A percentile compares a stretch with the other conserved stretches of the same genome.
These are phyloP conservation scores for Dromaius novaehollandiae DNA, from an alignment of 2,113 vertebrate genomes.

Conservation along the genomic window DNA sequence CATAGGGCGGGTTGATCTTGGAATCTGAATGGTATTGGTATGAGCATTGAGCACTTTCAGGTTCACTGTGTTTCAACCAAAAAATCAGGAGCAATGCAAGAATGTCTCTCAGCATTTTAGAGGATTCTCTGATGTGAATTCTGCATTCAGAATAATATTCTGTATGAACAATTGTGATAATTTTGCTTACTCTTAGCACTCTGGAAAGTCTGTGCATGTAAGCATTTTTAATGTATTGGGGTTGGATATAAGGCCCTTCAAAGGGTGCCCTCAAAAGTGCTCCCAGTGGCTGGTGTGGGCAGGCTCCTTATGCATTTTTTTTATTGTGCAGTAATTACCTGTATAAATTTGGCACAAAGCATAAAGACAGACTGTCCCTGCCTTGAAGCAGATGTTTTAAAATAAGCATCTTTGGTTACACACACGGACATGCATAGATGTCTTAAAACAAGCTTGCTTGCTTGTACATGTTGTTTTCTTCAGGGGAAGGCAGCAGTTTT, in stretches of 20 bases:
- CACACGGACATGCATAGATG: not conserved
- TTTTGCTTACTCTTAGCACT: not conserved
- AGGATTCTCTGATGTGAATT: constrained; percentile 40
- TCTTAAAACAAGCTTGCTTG: not conserved
- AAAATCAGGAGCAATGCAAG: not conserved
- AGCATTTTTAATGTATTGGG: not conserved
- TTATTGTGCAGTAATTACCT: not conserved
- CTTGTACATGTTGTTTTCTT: not conserved
- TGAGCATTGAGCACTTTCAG: not conserved
- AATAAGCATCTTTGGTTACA: not conserved
- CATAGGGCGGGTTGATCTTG: not conserved
- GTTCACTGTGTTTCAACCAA: not conserved
- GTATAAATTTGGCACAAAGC: not conserved
- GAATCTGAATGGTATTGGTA: not conserved
- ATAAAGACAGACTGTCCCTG: not conserved
- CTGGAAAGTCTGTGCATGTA: not conserved
- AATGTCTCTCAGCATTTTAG: constrained; percentile 17
- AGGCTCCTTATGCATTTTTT: not conserved
- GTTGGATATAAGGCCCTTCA: not conserved
- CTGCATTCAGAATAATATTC: constrained; percentile 18
- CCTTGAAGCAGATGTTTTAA: not conserved
- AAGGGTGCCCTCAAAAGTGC: not conserved
- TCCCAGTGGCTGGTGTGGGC: not conserved
- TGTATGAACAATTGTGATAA: not conserved
- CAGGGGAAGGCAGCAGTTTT: not conserved